phyloP scores from a whole-genome alignment of 2,113 vertebrate species.

The Xenopus tropicalis region DNA sequence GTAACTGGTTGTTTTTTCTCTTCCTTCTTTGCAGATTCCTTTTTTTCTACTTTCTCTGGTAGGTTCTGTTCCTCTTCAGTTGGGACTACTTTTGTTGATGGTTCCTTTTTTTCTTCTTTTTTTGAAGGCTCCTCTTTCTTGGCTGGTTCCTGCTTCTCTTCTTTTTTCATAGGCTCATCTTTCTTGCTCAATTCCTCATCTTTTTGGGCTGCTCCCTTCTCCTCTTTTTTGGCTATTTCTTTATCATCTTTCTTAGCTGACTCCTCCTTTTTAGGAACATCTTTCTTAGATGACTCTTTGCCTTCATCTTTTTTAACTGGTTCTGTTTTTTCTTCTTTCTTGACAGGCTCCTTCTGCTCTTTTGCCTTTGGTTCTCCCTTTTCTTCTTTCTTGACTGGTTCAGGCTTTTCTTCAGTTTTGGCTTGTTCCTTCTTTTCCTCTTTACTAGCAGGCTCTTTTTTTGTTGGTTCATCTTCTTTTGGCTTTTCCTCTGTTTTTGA shows the following conservation, averaged over 20 bases:
- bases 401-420: constrained; percentile 44
- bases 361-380: constrained; percentile 39
- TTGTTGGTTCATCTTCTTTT: constrained; percentile 15
- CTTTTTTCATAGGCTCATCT: constrained; percentile 31
- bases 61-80: not conserved
- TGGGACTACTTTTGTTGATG: not conserved
- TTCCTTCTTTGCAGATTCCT: constrained; percentile 39
- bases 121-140: constrained; percentile 51
- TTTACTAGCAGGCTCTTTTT: constrained; percentile 30
- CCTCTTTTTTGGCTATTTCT: constrained; percentile 43
- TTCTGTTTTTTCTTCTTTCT: constrained; percentile 3
- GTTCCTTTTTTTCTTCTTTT: constrained; percentile 48
- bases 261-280: constrained; percentile 44
- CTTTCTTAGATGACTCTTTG: constrained; percentile 10
- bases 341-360: constrained; percentile 29
- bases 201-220: constrained; percentile 14
- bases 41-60: constrained; percentile 38
- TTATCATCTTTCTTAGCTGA: constrained; percentile 49
- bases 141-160: constrained; percentile 4
- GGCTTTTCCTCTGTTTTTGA: constrained; percentile 3
- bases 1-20: constrained; percentile 31
- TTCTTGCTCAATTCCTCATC: constrained; percentile 11
- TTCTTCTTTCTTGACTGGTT: constrained; percentile 52
- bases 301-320: not conserved
- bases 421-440: constrained; percentile 10